phyloP scores from a whole-genome alignment of 2,888 invertebrate genomes.

The Sclerodermus sp. region DNA sequence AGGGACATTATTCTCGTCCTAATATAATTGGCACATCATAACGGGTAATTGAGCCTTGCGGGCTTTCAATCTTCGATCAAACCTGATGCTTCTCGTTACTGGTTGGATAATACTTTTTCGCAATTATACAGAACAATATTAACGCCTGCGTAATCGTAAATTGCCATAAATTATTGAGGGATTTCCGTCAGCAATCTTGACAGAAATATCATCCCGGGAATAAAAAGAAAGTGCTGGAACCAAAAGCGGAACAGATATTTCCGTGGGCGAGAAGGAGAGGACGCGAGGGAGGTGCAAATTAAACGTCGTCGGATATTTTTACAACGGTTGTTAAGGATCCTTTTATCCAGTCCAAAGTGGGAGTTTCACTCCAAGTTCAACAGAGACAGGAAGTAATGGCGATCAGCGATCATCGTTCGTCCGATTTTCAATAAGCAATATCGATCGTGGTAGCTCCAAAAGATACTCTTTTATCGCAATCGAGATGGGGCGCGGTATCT shows the following conservation, averaged over 20 bases:
- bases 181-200: not conserved
- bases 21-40: not conserved
- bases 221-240: constrained; percentile 18
- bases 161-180: not conserved
- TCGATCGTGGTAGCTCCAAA: too few species aligned
- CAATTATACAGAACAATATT: not conserved
- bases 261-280: constrained; percentile 1
- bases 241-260: not conserved
- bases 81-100: too few species aligned
- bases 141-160: not conserved
- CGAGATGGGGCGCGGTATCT: too few species aligned
- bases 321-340: constrained; percentile 3
- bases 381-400: too few species aligned
- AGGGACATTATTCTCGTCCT: not conserved
- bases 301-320: constrained; percentile 15
- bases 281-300: constrained; percentile 15
- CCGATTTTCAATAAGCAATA: too few species aligned
- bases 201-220: constrained; percentile 9
- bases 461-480: too few species aligned
- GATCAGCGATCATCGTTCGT: too few species aligned
- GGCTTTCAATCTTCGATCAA: too few species aligned
- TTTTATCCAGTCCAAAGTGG: not conserved
- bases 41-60: too few species aligned
- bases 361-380: not conserved
- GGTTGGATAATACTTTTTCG: too few species aligned